These are phyloP conservation scores for Oreochromis spilurus DNA, from an alignment of 2,113 vertebrate species.

Conservation along the genomic window DNA sequence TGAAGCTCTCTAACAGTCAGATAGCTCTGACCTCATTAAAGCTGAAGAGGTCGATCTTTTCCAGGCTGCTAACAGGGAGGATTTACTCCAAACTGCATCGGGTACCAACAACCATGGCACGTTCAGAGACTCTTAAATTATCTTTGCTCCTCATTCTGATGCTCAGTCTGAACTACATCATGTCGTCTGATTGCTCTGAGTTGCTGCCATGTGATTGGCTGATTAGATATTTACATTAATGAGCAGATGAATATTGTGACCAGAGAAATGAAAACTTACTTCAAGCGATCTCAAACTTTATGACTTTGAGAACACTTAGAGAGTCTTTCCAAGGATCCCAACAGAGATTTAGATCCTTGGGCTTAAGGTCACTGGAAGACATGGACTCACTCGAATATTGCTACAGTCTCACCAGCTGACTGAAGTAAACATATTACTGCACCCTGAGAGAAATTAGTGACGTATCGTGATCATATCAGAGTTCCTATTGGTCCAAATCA, in stretches of 20 bases:
- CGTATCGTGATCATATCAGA: background rate
- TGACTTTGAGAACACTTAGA: background rate
- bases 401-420: background rate
- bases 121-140: background rate
- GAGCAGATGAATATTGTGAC: background rate
- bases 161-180: background rate
- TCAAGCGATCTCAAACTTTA: background rate
- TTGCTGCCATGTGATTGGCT: background rate
- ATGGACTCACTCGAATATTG: background rate
- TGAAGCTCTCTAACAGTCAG: background rate
- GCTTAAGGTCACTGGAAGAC: background rate
- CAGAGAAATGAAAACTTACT: background rate
- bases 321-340: background rate
- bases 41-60: background rate
- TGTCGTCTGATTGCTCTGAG: rapidly evolving
- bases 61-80: background rate
- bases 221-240: background rate
- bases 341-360: background rate
- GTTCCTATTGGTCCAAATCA: background rate
- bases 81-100: background rate
- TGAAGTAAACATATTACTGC: background rate
- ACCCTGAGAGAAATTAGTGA: background rate
- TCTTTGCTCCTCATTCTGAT: background rate
- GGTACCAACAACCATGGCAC: background rate
- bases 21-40: background rate